Percentiles rank a stretch among this genome's conserved stretches.
Evolutionary conservation across 2,888 invertebrate genomes (phyloP).

Genomic region (Chalcosyrphus nemorum): DNA sequence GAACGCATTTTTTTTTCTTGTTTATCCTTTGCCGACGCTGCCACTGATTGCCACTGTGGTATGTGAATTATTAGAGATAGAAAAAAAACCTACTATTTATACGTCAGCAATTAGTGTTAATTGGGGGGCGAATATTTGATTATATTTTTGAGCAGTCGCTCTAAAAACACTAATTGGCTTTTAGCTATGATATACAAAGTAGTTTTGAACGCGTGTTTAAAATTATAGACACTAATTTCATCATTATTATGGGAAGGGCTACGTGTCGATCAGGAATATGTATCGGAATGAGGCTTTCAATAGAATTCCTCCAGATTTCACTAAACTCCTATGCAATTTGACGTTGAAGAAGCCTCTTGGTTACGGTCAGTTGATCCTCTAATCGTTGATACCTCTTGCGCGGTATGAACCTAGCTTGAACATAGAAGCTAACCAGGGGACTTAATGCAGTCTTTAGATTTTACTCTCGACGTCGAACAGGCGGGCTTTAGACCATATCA

Average conservation of each 20-base stretch:
- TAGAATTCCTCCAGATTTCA: too few species aligned
- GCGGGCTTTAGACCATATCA: too few species aligned
- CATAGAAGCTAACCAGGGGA: too few species aligned
- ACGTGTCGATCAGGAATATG: neutral
- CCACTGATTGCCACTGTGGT: neutral
- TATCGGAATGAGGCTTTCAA: too few species aligned
- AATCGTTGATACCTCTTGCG: too few species aligned
- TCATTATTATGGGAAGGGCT: neutral
- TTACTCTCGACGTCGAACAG: too few species aligned
- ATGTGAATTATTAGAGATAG: constrained; percentile 6
- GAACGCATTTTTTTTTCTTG: constrained; percentile 43
- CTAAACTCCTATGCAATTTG: too few species aligned
- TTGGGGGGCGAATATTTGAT: constrained; percentile 54
- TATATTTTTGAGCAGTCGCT: constrained; percentile 11
- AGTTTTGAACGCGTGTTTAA: neutral
- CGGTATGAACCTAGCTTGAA: too few species aligned
- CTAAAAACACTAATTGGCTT: constrained; percentile 51
- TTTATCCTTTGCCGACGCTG: too few species aligned
- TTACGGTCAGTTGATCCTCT: too few species aligned
- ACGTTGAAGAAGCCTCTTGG: too few species aligned
- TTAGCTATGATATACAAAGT: neutral
- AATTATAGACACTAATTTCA: neutral
- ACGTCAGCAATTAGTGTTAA: constrained; percentile 63
- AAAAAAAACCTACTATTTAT: neutral
- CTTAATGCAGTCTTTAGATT: too few species aligned